Percentiles rank a stretch among this genome's conserved stretches.
Evolutionary conservation across 2,113 vertebrate genomes (phyloP).

Genomic region (Mus pahari): DNA sequence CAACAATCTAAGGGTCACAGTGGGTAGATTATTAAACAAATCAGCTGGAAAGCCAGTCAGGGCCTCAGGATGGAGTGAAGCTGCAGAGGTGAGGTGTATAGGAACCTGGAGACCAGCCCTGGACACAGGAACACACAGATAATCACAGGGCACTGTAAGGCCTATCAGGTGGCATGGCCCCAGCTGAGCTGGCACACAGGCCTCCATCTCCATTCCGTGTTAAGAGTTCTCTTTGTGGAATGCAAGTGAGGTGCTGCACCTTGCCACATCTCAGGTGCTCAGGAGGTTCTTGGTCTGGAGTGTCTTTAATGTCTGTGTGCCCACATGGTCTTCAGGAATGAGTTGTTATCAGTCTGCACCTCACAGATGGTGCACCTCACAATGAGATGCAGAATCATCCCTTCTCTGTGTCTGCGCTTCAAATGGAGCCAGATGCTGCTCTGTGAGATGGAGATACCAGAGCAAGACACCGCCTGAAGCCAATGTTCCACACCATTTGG

Average conservation of each 20-base stretch:
- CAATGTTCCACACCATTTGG: not conserved
- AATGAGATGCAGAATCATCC: not conserved
- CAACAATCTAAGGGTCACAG: not conserved
- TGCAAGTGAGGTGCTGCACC: not conserved
- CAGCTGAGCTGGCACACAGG: not conserved
- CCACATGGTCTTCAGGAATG: not conserved
- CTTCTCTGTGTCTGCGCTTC: not conserved
- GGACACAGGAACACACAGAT: not conserved
- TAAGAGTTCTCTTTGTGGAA: not conserved
- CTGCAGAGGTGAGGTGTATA: not conserved
- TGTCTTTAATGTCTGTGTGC: not conserved
- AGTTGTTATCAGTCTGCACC: not conserved
- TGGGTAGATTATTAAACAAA: not conserved
- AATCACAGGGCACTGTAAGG: not conserved
- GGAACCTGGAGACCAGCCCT: not conserved
- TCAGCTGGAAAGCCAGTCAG: not conserved
- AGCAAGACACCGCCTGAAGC: not conserved
- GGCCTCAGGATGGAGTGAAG: not conserved
- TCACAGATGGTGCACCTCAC: not conserved
- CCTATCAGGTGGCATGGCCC: too few relatives aligned
- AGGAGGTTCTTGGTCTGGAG: too few relatives aligned
- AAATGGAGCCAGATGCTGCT: not conserved
- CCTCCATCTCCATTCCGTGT: not conserved
- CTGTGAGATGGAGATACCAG: not conserved
- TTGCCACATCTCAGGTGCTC: not conserved